A percentile compares a stretch with the other conserved stretches of the same genome.
These are phyloP conservation scores for Varecia variegata DNA, from an alignment of 2,797 vertebrate species.

Conservation along the genomic window DNA sequence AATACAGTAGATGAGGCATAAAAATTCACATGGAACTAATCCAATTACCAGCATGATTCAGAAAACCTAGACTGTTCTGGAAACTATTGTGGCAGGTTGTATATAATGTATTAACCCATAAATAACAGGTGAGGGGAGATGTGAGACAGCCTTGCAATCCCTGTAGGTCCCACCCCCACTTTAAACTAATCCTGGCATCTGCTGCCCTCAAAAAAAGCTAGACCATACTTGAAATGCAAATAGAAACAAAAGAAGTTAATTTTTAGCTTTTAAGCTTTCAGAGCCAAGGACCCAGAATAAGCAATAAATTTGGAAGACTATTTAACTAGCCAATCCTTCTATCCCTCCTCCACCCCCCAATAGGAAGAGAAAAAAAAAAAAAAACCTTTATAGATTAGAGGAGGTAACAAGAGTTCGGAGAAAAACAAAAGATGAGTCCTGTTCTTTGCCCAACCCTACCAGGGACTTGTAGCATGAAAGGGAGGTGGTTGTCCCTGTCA, in stretches of 20 bases:
- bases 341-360: neutral
- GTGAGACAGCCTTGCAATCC: neutral
- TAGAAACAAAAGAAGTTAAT: slow-evolving; percentile 28
- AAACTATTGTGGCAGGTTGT: neutral
- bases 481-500: neutral
- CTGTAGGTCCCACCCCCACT: neutral
- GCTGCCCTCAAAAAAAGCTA: neutral
- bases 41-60: neutral
- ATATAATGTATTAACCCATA: neutral
- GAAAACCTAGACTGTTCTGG: neutral
- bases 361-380: neutral
- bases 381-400: neutral
- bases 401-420: neutral
- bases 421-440: neutral
- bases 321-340: neutral
- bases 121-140: neutral
- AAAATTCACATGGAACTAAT: slow-evolving; percentile 45
- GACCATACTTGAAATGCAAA: slow-evolving; percentile 15
- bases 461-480: neutral
- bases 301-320: neutral
- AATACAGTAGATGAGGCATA: slow-evolving; percentile 20
- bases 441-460: neutral
- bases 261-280: slow-evolving; percentile 37
- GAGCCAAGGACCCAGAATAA: neutral
- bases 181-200: slow-evolving; percentile 9